Evolutionary conservation across 2,888 invertebrate genomes (phyloP).

Genomic region (Orthosia incerta): DNA sequence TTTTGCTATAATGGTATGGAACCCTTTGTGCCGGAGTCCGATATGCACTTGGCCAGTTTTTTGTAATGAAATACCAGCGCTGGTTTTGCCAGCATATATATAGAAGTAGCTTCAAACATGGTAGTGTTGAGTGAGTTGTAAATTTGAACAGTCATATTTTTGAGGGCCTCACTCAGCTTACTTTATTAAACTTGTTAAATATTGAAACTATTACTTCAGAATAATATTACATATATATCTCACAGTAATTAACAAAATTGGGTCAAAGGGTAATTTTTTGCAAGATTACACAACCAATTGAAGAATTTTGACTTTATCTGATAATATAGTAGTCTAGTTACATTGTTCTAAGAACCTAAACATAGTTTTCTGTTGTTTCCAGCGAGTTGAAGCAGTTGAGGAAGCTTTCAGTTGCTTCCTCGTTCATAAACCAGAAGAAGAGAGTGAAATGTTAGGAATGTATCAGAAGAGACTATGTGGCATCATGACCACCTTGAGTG

Average conservation of each 20-base stretch:
- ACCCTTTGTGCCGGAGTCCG: no score
- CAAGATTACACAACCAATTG: neutral
- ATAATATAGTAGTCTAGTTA: neutral
- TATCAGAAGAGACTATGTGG: constrained; percentile 93
- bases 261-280: neutral
- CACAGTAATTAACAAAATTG: neutral
- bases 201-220: neutral
- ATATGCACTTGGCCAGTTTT: no score
- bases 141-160: neutral
- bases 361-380: constrained; percentile 64
- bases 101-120: neutral
- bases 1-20: no score
- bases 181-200: neutral
- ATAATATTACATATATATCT: neutral
- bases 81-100: neutral
- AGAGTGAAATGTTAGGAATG: constrained; percentile 92
- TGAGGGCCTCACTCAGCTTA: neutral
- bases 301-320: neutral
- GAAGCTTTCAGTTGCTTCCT: constrained; percentile 97
- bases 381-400: constrained; percentile 96
- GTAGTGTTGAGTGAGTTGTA: neutral
- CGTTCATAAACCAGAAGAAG: constrained; percentile 94
- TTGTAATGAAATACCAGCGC: neutral
- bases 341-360: neutral
- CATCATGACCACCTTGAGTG: constrained; percentile 92